Evolutionary conservation across 2,888 invertebrate genomes (phyloP), one percentile per base, ranked within the genome.

Genomic region (Drosophila meridiana): DNA sequence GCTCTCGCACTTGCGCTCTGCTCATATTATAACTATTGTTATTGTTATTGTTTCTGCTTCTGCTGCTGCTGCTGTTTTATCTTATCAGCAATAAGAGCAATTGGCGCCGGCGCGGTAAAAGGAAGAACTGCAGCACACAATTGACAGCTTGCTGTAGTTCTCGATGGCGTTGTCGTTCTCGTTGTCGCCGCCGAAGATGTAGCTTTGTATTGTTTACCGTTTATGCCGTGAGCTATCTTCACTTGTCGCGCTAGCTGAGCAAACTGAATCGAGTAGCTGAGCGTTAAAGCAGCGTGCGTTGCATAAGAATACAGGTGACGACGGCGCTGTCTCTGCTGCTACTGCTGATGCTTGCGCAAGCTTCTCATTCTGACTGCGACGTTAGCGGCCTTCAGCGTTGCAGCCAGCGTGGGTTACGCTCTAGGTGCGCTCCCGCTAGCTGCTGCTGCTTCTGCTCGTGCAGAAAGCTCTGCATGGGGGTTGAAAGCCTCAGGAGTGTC

Each of bases 241-340:
- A 85, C 85, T 85, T 86, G 85, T 79, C 88, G 86, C 81, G 71
- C 53, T 71, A 65, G 76, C 69, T 71, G 69, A 75, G 57, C 75
- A 70, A 81, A 87, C 85, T 87, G 73, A 85, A 85, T 85, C 78
- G 65, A 82, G 64, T 70, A 70, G 65, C 73, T 80, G 55, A 47
- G 40, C 20, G 50, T 14, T 60, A 40, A 68, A 67, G 76, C 69
- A 64, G 67, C 69, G 62, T 83, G 86, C 85, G 68, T 87, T 86
- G 88, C 85, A 86, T 86, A 86, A 86, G 83, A 86, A 86, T 77
- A 70, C 78, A 74, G 74, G 57, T 73, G 79, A 77, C 64, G 67
- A 5, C 55, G 64, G 68, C 48, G 48, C 30, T 50, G 73, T 13
- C 45, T 53, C 53, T 61, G 57, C 62, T 14, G 38, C 62, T 34